phyloP scores from a whole-genome alignment of 2,888 invertebrate genomes.

The Mystacides longicornis region DNA sequence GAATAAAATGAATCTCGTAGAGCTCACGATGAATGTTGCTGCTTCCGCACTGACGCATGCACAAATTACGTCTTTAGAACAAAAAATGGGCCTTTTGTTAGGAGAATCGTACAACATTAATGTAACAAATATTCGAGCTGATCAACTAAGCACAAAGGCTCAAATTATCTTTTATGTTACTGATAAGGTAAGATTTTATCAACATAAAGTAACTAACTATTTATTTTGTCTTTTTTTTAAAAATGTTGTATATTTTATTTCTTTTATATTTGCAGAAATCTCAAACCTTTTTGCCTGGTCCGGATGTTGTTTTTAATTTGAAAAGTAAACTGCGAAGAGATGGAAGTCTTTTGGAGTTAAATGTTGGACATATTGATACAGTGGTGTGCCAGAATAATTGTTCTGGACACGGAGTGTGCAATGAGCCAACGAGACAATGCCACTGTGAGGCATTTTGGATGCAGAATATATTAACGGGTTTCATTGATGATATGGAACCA shows the following conservation, averaged over 20 bases:
- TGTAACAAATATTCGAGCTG: conserved; percentile 50
- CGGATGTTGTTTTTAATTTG: conserved; percentile 58
- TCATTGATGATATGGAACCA: conserved; percentile 59
- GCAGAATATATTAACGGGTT: conserved; percentile 68
- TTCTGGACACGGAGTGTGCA: conserved; percentile 86
- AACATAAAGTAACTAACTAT: neutral
- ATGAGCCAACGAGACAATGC: conserved; percentile 74
- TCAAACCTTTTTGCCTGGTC: conserved; percentile 43
- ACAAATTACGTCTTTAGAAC: conserved; percentile 68
- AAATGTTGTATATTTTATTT: neutral
- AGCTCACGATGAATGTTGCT: conserved; percentile 72
- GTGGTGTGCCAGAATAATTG: conserved; percentile 87
- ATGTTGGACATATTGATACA: conserved; percentile 71
- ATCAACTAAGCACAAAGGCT: conserved; percentile 54
- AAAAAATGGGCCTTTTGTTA: conserved; percentile 72
- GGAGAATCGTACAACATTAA: conserved; percentile 63
- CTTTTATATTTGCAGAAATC: conserved; percentile 30
- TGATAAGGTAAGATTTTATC: conserved; percentile 41
- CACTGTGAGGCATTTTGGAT: conserved; percentile 96
- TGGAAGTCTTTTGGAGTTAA: conserved; percentile 54
- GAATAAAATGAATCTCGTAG: conserved; percentile 65
- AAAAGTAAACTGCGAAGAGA: conserved; percentile 63
- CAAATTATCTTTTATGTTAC: conserved; percentile 63
- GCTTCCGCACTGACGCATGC: conserved; percentile 53
- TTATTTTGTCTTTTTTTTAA: neutral